Evolutionary conservation across 2,888 invertebrate genomes (phyloP).

Genomic region (Microctonus aethiopoides): DNA sequence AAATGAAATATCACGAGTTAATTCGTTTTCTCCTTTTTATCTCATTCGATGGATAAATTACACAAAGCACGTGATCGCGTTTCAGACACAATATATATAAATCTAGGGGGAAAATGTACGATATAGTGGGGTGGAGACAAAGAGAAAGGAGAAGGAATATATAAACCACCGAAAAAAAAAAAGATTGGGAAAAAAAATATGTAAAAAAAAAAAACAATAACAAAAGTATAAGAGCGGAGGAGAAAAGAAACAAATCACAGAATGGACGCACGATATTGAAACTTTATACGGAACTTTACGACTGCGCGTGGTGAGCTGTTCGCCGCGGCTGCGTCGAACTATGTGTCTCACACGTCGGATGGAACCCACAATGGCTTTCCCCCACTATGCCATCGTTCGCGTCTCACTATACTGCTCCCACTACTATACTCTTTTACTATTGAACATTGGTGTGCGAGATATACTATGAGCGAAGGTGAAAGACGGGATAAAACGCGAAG

Average conservation of each 20-base stretch:
- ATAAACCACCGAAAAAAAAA: not conserved
- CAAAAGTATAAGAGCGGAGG: not conserved
- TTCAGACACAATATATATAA: not conserved
- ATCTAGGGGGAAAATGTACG: not conserved
- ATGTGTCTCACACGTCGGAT: slow-evolving; percentile 54
- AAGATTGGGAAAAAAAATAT: not conserved
- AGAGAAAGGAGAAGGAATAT: not conserved
- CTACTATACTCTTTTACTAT: not conserved
- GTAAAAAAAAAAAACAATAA: not conserved
- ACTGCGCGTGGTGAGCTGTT: slow-evolving; percentile 52
- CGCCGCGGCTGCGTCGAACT: slow-evolving; percentile 65
- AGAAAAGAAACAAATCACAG: slow-evolving; percentile 16
- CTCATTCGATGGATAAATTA: not conserved
- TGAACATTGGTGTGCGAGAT: not conserved
- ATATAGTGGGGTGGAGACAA: not conserved
- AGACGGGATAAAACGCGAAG: not conserved
- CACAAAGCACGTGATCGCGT: not conserved
- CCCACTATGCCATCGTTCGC: slow-evolving; percentile 33
- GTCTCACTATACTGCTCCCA: slow-evolving; percentile 10
- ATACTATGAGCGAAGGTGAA: not conserved
- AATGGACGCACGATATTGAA: slow-evolving; percentile 25
- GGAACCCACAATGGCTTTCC: slow-evolving; percentile 43
- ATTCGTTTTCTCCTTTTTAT: not conserved
- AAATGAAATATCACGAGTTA: not conserved
- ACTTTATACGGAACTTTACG: slow-evolving; percentile 35